Base-by-base conservation (phyloP, 2,113 vertebrate genomes). In the Thryonomys swinderianus region DNA sequence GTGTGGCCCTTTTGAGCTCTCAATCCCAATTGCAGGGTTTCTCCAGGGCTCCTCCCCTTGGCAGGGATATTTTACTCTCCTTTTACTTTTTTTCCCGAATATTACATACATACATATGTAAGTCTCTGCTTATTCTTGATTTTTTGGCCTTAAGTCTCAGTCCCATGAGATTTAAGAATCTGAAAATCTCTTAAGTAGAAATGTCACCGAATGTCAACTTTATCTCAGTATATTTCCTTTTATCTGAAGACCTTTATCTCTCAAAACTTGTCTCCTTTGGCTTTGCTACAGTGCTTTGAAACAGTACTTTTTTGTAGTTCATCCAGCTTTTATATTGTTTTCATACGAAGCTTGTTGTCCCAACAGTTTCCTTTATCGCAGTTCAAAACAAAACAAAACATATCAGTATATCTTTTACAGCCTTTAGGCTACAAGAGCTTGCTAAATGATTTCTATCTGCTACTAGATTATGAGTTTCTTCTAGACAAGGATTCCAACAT, bases 181-280 rank as follows among this genome's bases (percentile, higher is more conserved):
- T 82, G 42, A 9, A 86, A 96, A 94, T 79, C 6, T 32, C 20
- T 95, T 55, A 71, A 82, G 59, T 27, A 23, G 5, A 92, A 94
- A 27, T 34, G 21, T 45, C n/a, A 73, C 32, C 76, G 11, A 78
- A 45, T 73, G 11, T 67, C 55, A 84, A 21, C 88, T 94, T 76
- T 30, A 86, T 3, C 21, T 74, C 61, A 85, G 3, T 79, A 61
- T 13, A 2, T 34, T 83, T 87, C 88, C 11, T 11, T 95, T 87
- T 81, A 73, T 48, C 17, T 17, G 92, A 71, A 82, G 34, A 90
- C 3, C 5, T 59, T 71, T 67, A 32, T 5, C 53, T 2, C 92
- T 93, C 17, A 83, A 74, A 82, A 83, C 18, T 2, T 67, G 10
- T 27, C 13, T 73, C 32, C 30, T 89, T 90, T n/a, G 5, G 10